Conservation (phyloP, 2,797 vertebrate species). For the Allochrocebus solatus region DNA sequence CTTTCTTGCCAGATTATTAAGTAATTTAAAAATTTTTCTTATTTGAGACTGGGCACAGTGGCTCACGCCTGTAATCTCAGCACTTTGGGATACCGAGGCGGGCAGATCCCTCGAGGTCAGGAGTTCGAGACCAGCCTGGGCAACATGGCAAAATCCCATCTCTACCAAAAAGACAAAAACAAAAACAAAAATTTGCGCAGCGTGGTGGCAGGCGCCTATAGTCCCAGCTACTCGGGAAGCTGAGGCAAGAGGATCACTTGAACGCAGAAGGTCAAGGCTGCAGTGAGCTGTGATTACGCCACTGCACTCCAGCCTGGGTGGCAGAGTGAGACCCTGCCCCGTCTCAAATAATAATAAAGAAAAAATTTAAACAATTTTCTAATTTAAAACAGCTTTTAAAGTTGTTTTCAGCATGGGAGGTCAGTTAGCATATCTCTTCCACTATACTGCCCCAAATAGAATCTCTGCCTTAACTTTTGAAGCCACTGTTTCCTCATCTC, state of each 20-base stretch:
- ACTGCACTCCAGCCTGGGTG: too few species aligned
- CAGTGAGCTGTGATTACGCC: too few species aligned
- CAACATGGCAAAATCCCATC: neutral
- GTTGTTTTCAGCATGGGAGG: neutral
- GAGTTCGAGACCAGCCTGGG: neutral
- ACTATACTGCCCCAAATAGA: neutral
- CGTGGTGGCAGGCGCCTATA: accelerated
- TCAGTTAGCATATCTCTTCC: neutral
- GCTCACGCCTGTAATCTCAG: neutral
- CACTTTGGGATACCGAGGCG: neutral
- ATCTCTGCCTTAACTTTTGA: neutral
- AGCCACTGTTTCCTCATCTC: neutral
- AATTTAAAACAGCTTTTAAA: neutral
- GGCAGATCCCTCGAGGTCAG: neutral
- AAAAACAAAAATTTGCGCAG: neutral
- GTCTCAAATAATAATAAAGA: neutral
- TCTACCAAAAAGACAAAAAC: neutral
- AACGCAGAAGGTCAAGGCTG: too few species aligned
- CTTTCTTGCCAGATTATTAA: neutral
- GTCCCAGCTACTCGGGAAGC: neutral
- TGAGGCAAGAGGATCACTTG: too few species aligned
- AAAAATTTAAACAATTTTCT: neutral
- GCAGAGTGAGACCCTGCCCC: too few species aligned
- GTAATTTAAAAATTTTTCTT: neutral
- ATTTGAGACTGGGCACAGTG: neutral